Evolutionary conservation across 1,140 invertebrate species (phyloP).

Genomic region (Leptestheria dahalacensis): DNA sequence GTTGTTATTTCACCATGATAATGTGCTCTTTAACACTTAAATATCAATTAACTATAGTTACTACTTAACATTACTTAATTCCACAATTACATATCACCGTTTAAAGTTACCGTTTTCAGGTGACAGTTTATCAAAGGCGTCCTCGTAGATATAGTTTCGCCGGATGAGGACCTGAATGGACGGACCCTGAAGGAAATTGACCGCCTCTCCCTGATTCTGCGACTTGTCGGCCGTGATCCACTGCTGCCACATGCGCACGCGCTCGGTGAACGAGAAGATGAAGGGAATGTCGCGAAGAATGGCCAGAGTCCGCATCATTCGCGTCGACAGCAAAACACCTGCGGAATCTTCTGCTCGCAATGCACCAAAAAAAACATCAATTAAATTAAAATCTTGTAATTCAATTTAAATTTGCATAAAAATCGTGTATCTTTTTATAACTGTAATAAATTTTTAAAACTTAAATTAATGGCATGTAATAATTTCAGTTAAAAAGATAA

Average conservation of each 20-base stretch:
- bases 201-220: slow-evolving; percentile 51
- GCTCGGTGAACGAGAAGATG: slow-evolving; percentile 73
- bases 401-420: too few species aligned
- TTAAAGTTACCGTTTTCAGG: slow-evolving; percentile 57
- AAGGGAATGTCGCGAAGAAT: slow-evolving; percentile 86
- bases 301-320: slow-evolving; percentile 71
- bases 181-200: slow-evolving; percentile 55
- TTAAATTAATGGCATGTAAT: too few species aligned
- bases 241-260: slow-evolving; percentile 71
- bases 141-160: slow-evolving; percentile 88
- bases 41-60: background rate
- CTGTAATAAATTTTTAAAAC: too few species aligned
- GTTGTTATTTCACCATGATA: too few species aligned
- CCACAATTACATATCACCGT: too few species aligned
- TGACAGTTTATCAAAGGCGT: slow-evolving; percentile 87
- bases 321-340: slow-evolving; percentile 61
- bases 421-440: too few species aligned
- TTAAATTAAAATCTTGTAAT: too few species aligned
- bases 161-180: slow-evolving; percentile 65
- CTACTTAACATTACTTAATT: background rate
- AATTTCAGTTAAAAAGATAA: too few species aligned
- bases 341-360: slow-evolving; percentile 40
- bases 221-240: slow-evolving; percentile 51
- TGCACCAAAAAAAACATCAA: too few species aligned
- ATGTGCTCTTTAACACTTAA: slow-evolving; percentile 13